Evolutionary conservation across 2,888 invertebrate species (phyloP), one percentile per base, ranked within the genome.

Genomic region (Campoplex capitator): DNA sequence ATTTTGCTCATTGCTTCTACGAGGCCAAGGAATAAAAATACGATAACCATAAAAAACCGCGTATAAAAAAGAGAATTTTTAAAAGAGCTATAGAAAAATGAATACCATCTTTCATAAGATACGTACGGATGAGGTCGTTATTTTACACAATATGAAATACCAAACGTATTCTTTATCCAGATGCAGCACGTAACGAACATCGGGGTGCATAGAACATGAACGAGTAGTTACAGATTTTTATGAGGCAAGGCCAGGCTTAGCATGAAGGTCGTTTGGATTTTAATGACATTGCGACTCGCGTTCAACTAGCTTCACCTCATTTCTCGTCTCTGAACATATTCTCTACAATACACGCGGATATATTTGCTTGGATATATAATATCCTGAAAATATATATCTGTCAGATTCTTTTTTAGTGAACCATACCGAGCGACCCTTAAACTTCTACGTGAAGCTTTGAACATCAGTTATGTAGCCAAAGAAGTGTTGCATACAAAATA

Each of bases 231-330:
- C 62, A 38, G 35, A 62, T 76, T 65, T 86, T 83, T 79, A 76
- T 67, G 76, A 80, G 71, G 42, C 78, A 71, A 78, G 75, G n/a
- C 78, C 48, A 54, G 68, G 79, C 48, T 48, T 32, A 13, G 45
- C 75, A 75, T 38, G 71, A 75, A 71, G 65, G 75, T 80, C 83
- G 71, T 80, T 83, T 58, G 71, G 71, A 76, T 80, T 83, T 86
- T 76, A 86, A 83, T 79, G 83, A 75, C 75, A 54, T 28, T 80
- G 83, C 71, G 54, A 76, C 71, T 71, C 70, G 71, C 45, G 45
- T 83, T 67, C 56, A 74, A 82, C 78, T 68, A 42, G 54, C 18
- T n/a, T 18, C 42, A 32, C 54, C 62, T 75, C 54, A 68, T 78
- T 79, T 75, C 68, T 23, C 58, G 32, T 75, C 68, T n/a, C 42